These are phyloP conservation scores for Ptiloglossa arizonensis DNA, from an alignment of 1,140 invertebrate species.

Conservation along the genomic window DNA sequence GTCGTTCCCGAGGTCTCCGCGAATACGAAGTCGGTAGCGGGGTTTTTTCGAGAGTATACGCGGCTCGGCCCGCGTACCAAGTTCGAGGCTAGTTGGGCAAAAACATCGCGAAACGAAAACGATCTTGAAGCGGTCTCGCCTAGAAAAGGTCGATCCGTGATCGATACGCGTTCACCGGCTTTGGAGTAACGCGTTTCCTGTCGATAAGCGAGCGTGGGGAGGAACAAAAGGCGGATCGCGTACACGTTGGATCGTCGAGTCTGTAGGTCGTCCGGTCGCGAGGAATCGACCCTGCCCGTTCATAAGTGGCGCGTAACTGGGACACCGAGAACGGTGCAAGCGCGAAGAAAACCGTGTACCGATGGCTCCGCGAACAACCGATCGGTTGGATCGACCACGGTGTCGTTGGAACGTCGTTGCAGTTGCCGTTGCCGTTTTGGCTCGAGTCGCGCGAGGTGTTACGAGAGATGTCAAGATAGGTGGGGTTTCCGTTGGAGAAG, in stretches of 20 bases:
- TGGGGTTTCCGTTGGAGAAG: conserved; percentile 31
- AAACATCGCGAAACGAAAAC: neutral
- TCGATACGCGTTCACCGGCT: neutral
- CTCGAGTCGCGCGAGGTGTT: conserved; percentile 9
- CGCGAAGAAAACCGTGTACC: neutral
- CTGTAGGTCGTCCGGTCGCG: neutral
- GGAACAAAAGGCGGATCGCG: no score
- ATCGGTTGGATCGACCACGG: neutral
- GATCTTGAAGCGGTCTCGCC: neutral
- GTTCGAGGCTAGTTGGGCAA: neutral
- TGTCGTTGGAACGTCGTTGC: no score
- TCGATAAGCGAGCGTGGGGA: no score
- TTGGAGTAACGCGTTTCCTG: neutral
- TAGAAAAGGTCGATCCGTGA: conserved; percentile 12
- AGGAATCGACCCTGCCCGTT: neutral
- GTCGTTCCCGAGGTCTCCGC: neutral
- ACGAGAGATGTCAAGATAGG: conserved; percentile 29
- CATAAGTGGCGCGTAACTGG: conserved; percentile 1
- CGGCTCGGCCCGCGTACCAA: neutral
- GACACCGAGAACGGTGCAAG: neutral
- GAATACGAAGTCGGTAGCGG: neutral
- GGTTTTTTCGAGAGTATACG: no score
- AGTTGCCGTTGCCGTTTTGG: neutral
- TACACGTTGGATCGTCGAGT: no score
- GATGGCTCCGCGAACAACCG: neutral